Evolutionary conservation across 30 jellyfish, hydroid and myxozoan species (phyloP).

Genomic region (Aurelia coerulea): DNA sequence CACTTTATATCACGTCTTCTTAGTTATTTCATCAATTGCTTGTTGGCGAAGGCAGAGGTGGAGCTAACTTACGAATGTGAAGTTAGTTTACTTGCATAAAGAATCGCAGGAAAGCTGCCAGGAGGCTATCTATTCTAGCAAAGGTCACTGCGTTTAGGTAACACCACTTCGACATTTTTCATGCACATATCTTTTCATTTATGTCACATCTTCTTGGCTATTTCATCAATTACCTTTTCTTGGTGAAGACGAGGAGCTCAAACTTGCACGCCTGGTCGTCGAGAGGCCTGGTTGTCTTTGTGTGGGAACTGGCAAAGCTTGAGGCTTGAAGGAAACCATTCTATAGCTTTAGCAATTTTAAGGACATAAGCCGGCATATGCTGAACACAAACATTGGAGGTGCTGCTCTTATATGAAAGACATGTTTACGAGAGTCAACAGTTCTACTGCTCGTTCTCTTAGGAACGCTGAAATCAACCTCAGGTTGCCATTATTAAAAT

Average conservation of each 20-base stretch:
- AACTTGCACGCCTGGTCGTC: not conserved
- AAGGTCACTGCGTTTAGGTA: not conserved
- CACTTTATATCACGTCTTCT: not conserved
- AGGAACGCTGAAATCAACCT: too few species aligned
- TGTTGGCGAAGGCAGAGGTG: not conserved
- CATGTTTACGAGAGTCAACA: too few species aligned
- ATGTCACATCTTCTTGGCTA: not conserved
- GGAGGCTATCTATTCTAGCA: not conserved
- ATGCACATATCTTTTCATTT: not conserved
- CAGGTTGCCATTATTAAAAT: too few species aligned
- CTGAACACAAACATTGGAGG: too few species aligned
- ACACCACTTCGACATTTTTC: too few species aligned
- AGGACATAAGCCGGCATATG: too few species aligned
- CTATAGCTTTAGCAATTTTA: too few species aligned
- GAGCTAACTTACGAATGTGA: not conserved
- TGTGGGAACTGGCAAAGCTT: not conserved
- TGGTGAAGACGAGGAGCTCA: not conserved
- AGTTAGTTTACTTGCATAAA: too few species aligned
- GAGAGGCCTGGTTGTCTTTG: not conserved
- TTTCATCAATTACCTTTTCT: not conserved
- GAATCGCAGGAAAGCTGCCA: too few species aligned
- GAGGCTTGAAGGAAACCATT: too few species aligned
- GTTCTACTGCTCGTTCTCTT: too few species aligned
- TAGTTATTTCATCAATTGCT: not conserved
- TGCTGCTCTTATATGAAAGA: too few species aligned